Evolutionary conservation across 2,888 invertebrate genomes (phyloP).

Genomic region (Amblyjoppa fuscipennis): DNA sequence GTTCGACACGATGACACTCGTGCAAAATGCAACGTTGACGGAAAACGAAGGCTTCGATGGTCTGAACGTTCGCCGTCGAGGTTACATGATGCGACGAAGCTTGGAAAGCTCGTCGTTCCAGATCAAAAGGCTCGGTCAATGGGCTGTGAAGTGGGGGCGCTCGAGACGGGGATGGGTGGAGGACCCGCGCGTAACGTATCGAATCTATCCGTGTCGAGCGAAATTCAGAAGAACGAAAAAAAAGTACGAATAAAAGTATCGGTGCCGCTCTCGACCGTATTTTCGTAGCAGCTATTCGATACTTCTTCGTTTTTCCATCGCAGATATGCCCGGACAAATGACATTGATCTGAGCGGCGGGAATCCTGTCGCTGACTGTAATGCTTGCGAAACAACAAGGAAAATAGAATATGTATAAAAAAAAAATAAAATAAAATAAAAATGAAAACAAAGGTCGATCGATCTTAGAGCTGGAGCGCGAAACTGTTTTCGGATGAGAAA

Average conservation of each 20-base stretch:
- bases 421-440: neutral
- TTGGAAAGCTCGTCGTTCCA: conserved; percentile 32
- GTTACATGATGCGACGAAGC: neutral
- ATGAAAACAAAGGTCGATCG: conserved; percentile 3
- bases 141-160: conserved; percentile 45
- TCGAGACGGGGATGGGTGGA: conserved; percentile 1
- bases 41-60: conserved; percentile 12
- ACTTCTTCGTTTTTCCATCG: neutral
- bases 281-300: conserved; percentile 7
- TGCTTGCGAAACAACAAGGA: neutral
- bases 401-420: neutral
- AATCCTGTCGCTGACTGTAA: neutral
- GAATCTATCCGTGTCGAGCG: neutral
- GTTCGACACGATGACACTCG: conserved; percentile 10
- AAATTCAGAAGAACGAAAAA: neutral
- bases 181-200: conserved; percentile 12
- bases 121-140: conserved; percentile 54
- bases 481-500: conserved; percentile 43
- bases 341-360: neutral
- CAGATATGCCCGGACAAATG: neutral
- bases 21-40: conserved; percentile 4
- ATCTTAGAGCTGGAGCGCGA: conserved; percentile 15
- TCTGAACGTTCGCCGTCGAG: conserved; percentile 7
- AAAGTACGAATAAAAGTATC: neutral
- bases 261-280: neutral